Percentiles rank a stretch among this genome's conserved stretches.
phyloP scores from a whole-genome alignment of 2,113 vertebrate species.

The Isichthys henryi region DNA sequence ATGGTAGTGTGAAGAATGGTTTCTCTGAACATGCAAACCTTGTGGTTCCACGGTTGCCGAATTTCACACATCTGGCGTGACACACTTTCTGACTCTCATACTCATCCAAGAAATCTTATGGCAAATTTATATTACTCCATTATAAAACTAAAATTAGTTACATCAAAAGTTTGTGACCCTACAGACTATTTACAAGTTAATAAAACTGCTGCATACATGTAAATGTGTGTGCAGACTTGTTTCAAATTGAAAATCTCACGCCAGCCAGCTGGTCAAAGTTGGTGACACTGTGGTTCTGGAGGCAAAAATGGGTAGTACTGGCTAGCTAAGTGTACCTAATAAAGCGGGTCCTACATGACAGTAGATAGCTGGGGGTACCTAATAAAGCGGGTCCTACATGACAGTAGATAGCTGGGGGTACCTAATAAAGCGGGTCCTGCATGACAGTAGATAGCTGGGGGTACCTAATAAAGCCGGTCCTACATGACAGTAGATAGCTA shows the following conservation, averaged over 20 bases:
- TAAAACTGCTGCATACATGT: too few species aligned
- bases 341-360: neutral
- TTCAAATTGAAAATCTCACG: too few species aligned
- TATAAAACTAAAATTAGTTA: neutral
- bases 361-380: neutral
- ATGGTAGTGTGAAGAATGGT: neutral
- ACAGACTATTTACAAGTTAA: neutral
- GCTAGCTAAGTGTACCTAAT: neutral
- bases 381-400: neutral
- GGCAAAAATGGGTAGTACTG: too few species aligned
- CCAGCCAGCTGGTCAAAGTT: too few species aligned
- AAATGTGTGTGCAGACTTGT: too few species aligned
- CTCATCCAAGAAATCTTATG: neutral
- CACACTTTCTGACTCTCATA: neutral
- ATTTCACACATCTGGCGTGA: neutral
- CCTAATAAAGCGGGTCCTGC: neutral
- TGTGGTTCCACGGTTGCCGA: neutral
- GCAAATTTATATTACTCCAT: neutral
- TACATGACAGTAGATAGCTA: neutral
- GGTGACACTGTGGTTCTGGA: too few species aligned
- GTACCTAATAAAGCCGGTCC: neutral
- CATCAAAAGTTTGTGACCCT: neutral
- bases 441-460: neutral
- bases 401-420: neutral
- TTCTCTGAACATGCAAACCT: neutral